A percentile compares a stretch with the other conserved stretches of the same genome.
These are phyloP conservation scores for Aurelia aurita DNA, from an alignment of 30 jellyfish, hydroid and myxozoan genomes.

Conservation along the genomic window DNA sequence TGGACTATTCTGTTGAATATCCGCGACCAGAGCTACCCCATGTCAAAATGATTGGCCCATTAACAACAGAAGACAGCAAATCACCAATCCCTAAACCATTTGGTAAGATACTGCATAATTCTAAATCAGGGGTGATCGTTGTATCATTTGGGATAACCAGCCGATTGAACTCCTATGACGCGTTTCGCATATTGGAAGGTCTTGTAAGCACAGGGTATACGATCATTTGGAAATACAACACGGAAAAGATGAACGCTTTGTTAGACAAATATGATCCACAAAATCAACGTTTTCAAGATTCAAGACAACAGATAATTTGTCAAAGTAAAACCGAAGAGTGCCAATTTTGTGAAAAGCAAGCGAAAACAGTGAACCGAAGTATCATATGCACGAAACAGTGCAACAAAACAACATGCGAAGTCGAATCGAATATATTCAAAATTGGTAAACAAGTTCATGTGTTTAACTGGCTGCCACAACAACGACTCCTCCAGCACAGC, in stretches of 20 bases:
- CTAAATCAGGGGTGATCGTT: slow-evolving; percentile 30
- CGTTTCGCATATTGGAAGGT: slow-evolving; percentile 18
- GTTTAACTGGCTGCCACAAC: slow-evolving; percentile 83
- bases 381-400: slow-evolving; percentile 1
- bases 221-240: slow-evolving; percentile 65
- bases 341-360: background rate
- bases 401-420: background rate
- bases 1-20: slow-evolving; percentile 72
- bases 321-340: slow-evolving; percentile 5
- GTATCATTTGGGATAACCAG: slow-evolving; percentile 75
- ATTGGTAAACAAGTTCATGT: slow-evolving; percentile 51
- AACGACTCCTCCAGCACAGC: slow-evolving; percentile 46
- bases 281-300: background rate
- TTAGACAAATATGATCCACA: background rate
- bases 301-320: background rate
- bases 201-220: slow-evolving; percentile 12
- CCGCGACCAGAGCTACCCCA: slow-evolving; percentile 74
- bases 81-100: slow-evolving; percentile 35
- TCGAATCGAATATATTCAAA: slow-evolving; percentile 14
- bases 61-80: slow-evolving; percentile 9
- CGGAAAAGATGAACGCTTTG: slow-evolving; percentile 8
- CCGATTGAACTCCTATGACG: slow-evolving; percentile 6
- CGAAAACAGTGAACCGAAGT: background rate
- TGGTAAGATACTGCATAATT: slow-evolving; percentile 9
- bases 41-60: slow-evolving; percentile 77